Percentiles rank a stretch among this genome's conserved stretches.
These are phyloP conservation scores for Heteromormyrus szaboi DNA, from an alignment of 2,797 vertebrate genomes.

Conservation along the genomic window DNA sequence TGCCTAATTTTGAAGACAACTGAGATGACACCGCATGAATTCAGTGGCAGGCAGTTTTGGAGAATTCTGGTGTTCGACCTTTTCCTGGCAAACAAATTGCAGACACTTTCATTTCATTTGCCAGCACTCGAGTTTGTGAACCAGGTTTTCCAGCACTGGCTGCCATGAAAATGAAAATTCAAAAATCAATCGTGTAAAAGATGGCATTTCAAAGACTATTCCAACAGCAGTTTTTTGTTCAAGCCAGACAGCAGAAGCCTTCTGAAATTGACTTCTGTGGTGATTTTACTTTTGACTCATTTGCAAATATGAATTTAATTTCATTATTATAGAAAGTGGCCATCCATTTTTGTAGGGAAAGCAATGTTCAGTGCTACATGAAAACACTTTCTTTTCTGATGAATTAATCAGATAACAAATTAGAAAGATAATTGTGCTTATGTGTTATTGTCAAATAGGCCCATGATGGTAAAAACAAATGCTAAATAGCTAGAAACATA, in stretches of 20 bases:
- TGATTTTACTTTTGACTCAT: background rate
- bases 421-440: background rate
- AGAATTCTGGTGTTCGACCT: background rate
- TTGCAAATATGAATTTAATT: background rate
- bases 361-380: background rate
- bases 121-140: background rate
- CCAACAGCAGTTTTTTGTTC: background rate
- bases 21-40: background rate
- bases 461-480: background rate
- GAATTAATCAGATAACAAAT: background rate
- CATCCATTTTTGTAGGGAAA: background rate
- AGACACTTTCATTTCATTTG: background rate
- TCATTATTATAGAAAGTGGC: background rate
- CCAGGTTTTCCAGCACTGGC: background rate
- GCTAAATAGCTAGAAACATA: background rate
- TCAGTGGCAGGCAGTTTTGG: background rate
- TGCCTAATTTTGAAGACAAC: background rate
- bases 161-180: slow-evolving; percentile 9
- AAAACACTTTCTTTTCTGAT: slow-evolving; percentile 4
- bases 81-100: background rate
- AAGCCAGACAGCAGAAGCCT: background rate
- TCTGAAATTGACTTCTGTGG: background rate
- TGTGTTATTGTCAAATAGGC: background rate
- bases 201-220: slow-evolving; percentile 1
- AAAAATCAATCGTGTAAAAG: slow-evolving; percentile 4